Conservation (phyloP, 1,140 invertebrate genomes). For the Leptinotarsa lineolata region DNA sequence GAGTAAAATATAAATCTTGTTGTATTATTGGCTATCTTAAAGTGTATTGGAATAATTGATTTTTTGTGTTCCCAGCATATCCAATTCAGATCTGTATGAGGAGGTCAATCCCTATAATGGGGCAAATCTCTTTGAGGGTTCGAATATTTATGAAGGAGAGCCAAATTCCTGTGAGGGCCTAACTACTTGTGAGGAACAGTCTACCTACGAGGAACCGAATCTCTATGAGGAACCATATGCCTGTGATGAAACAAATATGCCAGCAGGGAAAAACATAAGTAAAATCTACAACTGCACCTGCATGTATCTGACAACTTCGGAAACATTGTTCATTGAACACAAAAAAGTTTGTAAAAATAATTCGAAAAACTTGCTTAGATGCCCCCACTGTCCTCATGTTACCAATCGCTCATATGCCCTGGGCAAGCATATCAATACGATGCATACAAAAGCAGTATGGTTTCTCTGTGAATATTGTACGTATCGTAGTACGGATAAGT, state of each 20-base stretch:
- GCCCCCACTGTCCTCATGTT: conserved; percentile 31
- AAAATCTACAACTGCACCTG: conserved; percentile 25
- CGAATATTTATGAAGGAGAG: too few relatives aligned
- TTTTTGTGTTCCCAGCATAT: too few relatives aligned
- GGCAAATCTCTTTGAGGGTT: too few relatives aligned
- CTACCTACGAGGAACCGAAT: too few relatives aligned
- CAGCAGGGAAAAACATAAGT: not conserved
- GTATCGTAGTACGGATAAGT: conserved; percentile 26
- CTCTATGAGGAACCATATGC: too few relatives aligned
- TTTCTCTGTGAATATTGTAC: conserved; percentile 27
- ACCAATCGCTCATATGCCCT: conserved; percentile 29
- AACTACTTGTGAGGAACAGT: too few relatives aligned
- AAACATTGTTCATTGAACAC: conserved; percentile 11
- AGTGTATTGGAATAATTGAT: too few relatives aligned
- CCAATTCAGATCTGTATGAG: too few relatives aligned
- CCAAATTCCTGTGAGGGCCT: too few relatives aligned
- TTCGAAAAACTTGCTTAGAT: conserved; percentile 14
- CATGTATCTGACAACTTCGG: conserved; percentile 21
- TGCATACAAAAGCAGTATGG: conserved; percentile 31
- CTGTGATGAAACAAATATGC: not conserved
- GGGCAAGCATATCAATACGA: conserved; percentile 32
- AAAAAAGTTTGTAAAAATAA: conserved; percentile 3
- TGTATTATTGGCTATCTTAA: too few relatives aligned
- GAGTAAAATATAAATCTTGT: too few relatives aligned
- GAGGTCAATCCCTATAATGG: too few relatives aligned